These are phyloP conservation scores for Intellagama lesueurii DNA, from an alignment of 2,797 vertebrate species.

Conservation along the genomic window DNA sequence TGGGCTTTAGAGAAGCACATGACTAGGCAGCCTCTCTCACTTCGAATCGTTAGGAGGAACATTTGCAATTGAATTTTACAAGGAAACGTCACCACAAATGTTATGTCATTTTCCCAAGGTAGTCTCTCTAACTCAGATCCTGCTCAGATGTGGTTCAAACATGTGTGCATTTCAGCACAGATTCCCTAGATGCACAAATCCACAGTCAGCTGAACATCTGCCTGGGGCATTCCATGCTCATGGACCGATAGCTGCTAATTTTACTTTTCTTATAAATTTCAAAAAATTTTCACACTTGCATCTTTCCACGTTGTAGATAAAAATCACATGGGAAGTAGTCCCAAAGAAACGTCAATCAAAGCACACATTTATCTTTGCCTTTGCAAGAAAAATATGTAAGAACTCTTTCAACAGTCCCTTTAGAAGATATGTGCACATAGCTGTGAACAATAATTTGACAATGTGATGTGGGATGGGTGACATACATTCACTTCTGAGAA, in stretches of 20 bases:
- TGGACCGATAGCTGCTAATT: not conserved
- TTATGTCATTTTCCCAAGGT: not conserved
- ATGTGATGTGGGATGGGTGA: not conserved
- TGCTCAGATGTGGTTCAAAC: not conserved
- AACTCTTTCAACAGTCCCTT: not conserved
- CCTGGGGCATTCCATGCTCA: not conserved
- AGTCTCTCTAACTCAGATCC: not conserved
- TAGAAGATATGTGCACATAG: not conserved
- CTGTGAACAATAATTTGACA: constrained; percentile 16
- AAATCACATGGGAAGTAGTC: not conserved
- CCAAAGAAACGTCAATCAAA: not conserved
- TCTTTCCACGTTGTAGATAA: not conserved
- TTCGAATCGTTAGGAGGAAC: constrained; percentile 31
- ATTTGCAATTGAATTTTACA: not conserved
- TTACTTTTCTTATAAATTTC: constrained; percentile 11
- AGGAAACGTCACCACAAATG: not conserved
- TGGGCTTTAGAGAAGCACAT: not conserved
- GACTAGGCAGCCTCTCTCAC: not conserved
- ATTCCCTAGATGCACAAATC: not conserved
- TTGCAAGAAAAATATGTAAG: not conserved
- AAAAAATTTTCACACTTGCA: not conserved
- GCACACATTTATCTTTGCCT: not conserved
- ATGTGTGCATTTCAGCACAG: not conserved
- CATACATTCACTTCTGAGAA: not conserved
- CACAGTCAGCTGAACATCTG: not conserved